Percentiles rank a stretch among this genome's conserved stretches.
Conservation (phyloP, 2,113 vertebrate genomes). For the Conger conger region DNA sequence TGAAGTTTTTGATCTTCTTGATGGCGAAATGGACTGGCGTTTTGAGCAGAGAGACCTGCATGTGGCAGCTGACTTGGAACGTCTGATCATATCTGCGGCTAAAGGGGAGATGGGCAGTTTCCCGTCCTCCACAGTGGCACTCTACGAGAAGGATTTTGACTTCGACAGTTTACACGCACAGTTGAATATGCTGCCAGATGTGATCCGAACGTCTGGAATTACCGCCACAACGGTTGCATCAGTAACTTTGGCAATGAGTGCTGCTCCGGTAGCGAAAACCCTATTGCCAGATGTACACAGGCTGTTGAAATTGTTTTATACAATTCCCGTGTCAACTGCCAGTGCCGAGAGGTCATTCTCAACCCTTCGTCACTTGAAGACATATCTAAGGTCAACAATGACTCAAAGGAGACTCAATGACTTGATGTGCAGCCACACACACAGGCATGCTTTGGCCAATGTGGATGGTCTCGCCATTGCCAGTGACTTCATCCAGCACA, state of each 20-base stretch:
- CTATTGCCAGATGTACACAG: not conserved
- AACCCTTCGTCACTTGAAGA: too few relatives aligned
- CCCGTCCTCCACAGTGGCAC: too few relatives aligned
- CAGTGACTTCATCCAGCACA: too few relatives aligned
- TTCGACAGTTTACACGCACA: not conserved
- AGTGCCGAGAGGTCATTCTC: not conserved
- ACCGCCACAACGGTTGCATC: not conserved
- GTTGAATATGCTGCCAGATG: not conserved
- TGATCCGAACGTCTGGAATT: not conserved
- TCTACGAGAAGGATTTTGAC: not conserved
- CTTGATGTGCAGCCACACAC: too few relatives aligned
- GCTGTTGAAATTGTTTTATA: not conserved
- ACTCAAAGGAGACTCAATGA: too few relatives aligned
- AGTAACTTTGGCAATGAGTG: constrained; percentile 3
- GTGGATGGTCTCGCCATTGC: too few relatives aligned
- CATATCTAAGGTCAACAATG: too few relatives aligned
- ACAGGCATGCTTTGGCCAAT: too few relatives aligned
- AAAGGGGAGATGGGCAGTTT: too few relatives aligned
- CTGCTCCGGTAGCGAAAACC: not conserved
- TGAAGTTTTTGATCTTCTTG: constrained; percentile 10
- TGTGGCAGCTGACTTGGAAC: not conserved
- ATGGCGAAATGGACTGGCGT: not conserved
- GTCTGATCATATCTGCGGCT: too few relatives aligned
- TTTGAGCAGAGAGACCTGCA: constrained; percentile 13
- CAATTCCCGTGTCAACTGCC: not conserved